Percentiles rank a stretch among this genome's conserved stretches.
Evolutionary conservation across 2,888 invertebrate genomes (phyloP).

Genomic region (Proisotoma minuta): DNA sequence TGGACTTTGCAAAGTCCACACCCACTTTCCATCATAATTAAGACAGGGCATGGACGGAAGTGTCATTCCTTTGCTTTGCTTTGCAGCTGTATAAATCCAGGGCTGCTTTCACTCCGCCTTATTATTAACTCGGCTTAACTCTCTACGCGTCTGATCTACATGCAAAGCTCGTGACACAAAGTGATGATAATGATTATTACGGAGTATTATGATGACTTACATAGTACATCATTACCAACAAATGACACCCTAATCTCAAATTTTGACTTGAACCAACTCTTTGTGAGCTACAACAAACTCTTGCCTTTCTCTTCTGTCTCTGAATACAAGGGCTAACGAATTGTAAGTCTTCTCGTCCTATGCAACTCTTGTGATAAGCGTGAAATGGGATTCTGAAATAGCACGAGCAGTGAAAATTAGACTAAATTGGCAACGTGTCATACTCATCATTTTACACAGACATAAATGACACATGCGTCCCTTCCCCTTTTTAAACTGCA

Average conservation of each 20-base stretch:
- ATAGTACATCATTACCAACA: background rate
- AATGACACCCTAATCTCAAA: slow-evolving; percentile 2
- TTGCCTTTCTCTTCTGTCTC: background rate
- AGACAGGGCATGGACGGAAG: slow-evolving; percentile 22
- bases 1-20: slow-evolving; percentile 22
- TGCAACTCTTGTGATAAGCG: background rate
- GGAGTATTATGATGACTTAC: slow-evolving; percentile 3
- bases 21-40: slow-evolving; percentile 36
- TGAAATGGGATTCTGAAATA: too few species aligned
- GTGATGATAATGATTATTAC: background rate
- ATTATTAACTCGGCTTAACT: too few species aligned
- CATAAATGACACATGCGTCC: slow-evolving; percentile 9
- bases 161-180: slow-evolving; percentile 7
- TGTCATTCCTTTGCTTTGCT: slow-evolving; percentile 31
- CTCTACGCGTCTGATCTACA: slow-evolving; percentile 8
- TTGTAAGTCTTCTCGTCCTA: background rate
- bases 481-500: background rate
- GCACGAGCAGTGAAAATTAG: background rate
- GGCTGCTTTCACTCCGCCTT: background rate
- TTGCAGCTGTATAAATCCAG: too few species aligned
- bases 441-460: slow-evolving; percentile 9
- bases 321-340: background rate
- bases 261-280: too few species aligned
- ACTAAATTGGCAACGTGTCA: slow-evolving; percentile 37
- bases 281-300: background rate